phyloP scores from a whole-genome alignment of 2,113 vertebrate species.

The Petromus typicus region DNA sequence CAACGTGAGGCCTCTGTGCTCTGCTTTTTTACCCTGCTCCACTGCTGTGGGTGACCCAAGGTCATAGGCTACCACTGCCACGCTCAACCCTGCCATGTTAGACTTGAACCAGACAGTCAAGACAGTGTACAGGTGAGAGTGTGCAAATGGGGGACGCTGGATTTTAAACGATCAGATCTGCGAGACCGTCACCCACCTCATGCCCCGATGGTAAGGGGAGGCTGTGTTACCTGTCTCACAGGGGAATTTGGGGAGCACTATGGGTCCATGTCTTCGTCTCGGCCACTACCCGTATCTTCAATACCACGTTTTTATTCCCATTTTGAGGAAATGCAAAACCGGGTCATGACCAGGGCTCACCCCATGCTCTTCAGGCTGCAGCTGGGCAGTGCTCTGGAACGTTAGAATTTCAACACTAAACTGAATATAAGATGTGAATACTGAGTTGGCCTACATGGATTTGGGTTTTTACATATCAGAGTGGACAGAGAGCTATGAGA shows the following conservation, averaged over 20 bases:
- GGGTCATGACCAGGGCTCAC: not conserved
- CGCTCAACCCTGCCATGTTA: not conserved
- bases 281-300: not conserved
- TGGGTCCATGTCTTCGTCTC: not conserved
- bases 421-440: not conserved
- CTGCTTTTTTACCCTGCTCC: not conserved
- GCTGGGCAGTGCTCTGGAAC: not conserved
- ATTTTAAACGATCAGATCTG: not conserved
- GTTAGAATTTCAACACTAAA: not conserved
- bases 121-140: not conserved
- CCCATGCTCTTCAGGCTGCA: not conserved
- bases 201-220: not conserved
- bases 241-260: not conserved
- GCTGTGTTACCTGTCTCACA: not conserved
- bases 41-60: not conserved
- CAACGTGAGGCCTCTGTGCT: not conserved
- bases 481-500: not conserved
- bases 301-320: not conserved
- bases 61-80: not conserved
- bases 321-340: not conserved
- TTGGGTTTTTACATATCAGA: not conserved
- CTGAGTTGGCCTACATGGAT: not conserved
- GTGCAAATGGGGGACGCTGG: not conserved
- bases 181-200: not conserved
- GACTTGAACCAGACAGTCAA: not conserved